These are phyloP conservation scores for Hydrozoanthus tunicans DNA, from an alignment of 64 coral and sea anemone species.

Conservation along the genomic window DNA sequence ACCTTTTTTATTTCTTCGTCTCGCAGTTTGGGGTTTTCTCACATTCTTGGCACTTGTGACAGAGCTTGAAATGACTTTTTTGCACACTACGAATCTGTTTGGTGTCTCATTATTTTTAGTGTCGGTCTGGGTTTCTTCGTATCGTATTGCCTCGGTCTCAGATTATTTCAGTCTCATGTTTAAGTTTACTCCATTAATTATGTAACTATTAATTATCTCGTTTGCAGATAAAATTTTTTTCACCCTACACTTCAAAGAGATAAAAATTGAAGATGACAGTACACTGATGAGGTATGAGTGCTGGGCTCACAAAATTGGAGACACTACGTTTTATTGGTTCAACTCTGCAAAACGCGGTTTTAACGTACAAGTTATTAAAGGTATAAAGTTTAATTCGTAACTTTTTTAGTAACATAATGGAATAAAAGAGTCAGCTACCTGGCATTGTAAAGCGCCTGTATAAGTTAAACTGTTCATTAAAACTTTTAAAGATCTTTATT, in stretches of 20 bases:
- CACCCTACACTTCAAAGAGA: not conserved
- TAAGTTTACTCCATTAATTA: not conserved
- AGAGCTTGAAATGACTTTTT: too few relatives aligned
- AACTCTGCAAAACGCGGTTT: not conserved
- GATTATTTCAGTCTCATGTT: not conserved
- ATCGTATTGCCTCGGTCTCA: not conserved
- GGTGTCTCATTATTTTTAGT: too few relatives aligned
- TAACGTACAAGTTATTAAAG: not conserved
- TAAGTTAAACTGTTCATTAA: too few relatives aligned
- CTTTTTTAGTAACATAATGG: not conserved
- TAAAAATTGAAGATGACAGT: constrained; percentile 1
- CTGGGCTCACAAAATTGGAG: constrained; percentile 13
- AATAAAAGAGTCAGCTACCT: too few relatives aligned
- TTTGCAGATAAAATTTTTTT: not conserved
- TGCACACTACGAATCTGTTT: too few relatives aligned
- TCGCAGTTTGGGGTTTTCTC: too few relatives aligned
- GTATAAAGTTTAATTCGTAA: not conserved
- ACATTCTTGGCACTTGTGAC: too few relatives aligned
- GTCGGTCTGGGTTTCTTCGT: too few relatives aligned
- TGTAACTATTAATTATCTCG: not conserved
- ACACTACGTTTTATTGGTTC: not conserved
- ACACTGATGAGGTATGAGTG: not conserved
- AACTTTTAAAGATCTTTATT: too few relatives aligned
- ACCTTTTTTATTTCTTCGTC: too few relatives aligned
- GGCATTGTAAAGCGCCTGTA: too few relatives aligned